Evolutionary conservation across 2,113 vertebrate species (phyloP).

Genomic region (Symphodus melops): DNA sequence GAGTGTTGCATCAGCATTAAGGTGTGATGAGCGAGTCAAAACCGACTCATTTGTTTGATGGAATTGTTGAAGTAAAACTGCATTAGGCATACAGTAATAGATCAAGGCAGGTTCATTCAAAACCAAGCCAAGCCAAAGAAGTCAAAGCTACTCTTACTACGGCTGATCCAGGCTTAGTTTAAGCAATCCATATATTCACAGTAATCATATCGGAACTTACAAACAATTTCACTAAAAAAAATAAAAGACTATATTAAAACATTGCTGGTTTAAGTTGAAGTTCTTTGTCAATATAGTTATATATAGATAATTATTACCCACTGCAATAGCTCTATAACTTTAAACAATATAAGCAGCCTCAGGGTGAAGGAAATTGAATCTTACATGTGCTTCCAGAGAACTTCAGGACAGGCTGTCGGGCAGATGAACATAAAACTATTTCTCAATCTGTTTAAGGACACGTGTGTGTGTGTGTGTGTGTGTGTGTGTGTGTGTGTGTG

Average conservation of each 20-base stretch:
- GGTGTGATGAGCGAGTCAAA: not conserved
- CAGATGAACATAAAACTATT: not conserved
- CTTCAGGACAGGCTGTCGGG: conserved; percentile 4
- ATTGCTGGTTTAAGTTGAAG: no score
- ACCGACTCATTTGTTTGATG: not conserved
- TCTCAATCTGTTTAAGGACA: not conserved
- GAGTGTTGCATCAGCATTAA: not conserved
- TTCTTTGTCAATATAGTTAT: no score
- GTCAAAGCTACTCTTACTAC: not conserved
- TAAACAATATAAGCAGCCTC: conserved; percentile 2
- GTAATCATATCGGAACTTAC: no score
- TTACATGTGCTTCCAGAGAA: conserved; percentile 2
- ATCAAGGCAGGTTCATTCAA: no score
- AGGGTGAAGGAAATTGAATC: conserved; percentile 9
- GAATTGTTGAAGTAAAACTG: no score
- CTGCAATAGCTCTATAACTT: conserved; percentile 1
- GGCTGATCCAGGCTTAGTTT: not conserved
- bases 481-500: no score
- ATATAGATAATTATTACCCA: conserved; percentile 1
- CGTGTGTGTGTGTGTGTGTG: no score
- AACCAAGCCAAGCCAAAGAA: no score
- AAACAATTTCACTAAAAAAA: no score
- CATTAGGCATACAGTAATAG: no score
- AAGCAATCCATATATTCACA: no score
- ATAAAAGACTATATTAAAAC: no score